A percentile compares a stretch with the other conserved stretches of the same genome.
Evolutionary conservation across 2,888 invertebrate genomes (phyloP).

Genomic region (Meta bourneti): DNA sequence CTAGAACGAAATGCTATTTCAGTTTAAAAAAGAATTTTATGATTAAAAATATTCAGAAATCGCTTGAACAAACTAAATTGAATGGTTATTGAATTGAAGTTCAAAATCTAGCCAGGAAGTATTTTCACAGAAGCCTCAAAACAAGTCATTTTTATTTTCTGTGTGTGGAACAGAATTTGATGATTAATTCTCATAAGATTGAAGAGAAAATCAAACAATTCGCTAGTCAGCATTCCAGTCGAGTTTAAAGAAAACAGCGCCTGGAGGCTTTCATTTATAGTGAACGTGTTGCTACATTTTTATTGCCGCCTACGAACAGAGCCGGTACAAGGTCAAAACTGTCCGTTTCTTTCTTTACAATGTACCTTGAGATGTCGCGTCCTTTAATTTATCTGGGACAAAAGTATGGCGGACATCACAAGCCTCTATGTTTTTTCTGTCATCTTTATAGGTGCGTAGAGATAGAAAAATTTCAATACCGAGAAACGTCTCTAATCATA

Average conservation of each 20-base stretch:
- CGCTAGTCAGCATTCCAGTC: background rate
- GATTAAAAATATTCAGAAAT: background rate
- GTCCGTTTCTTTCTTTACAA: conserved; percentile 23
- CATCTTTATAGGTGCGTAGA: no score
- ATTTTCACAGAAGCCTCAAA: background rate
- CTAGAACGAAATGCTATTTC: no score
- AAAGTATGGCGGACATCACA: conserved; percentile 31
- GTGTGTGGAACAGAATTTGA: no score
- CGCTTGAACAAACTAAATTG: background rate
- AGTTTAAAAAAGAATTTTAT: no score
- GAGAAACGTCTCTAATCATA: no score
- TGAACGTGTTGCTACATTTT: conserved; percentile 18
- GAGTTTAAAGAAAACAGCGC: background rate
- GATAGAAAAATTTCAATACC: no score
- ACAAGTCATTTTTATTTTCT: background rate
- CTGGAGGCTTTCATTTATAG: conserved; percentile 3
- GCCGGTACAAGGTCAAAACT: conserved; percentile 49
- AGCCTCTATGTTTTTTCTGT: background rate
- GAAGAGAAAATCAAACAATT: background rate
- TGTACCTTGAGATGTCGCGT: conserved; percentile 56
- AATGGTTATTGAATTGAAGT: background rate
- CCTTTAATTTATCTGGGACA: conserved; percentile 47
- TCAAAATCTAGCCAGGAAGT: background rate
- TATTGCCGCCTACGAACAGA: conserved; percentile 38
- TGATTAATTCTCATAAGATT: background rate